A percentile compares a stretch with the other conserved stretches of the same genome.
phyloP scores from a whole-genome alignment of 2,888 invertebrate species.

The Antheraea yamamai region DNA sequence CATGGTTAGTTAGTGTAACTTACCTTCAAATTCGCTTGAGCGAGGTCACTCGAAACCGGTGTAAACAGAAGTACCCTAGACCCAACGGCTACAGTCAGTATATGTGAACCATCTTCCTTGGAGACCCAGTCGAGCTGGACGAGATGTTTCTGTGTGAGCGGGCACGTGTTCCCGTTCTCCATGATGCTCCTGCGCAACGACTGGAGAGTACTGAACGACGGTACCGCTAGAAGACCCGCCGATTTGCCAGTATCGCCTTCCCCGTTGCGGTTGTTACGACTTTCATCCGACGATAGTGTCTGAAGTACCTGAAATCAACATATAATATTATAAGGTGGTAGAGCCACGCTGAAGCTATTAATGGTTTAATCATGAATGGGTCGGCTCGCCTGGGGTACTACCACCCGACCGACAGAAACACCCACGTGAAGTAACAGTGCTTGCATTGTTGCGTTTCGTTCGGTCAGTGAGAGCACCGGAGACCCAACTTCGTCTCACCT shows the following conservation, averaged over 20 bases:
- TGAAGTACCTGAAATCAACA: conserved; percentile 84
- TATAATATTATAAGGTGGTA: neutral
- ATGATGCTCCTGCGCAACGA: conserved; percentile 93
- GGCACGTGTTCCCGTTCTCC: conserved; percentile 95
- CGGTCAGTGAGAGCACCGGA: no score
- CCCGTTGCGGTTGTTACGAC: conserved; percentile 81
- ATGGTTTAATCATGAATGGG: no score
- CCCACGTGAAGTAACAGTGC: no score
- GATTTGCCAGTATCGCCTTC: conserved; percentile 80
- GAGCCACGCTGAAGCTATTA: neutral
- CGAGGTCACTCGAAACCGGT: conserved; percentile 96
- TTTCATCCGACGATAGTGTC: conserved; percentile 90
- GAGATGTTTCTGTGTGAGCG: conserved; percentile 94
- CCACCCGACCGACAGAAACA: no score
- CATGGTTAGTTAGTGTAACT: neutral
- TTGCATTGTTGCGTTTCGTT: no score
- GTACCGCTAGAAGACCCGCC: conserved; percentile 89
- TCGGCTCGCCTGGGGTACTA: no score
- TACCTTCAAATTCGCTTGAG: conserved; percentile 94
- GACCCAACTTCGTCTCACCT: no score
- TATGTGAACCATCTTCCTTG: conserved; percentile 99
- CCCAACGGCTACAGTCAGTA: conserved; percentile 97
- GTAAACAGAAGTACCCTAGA: conserved; percentile 96
- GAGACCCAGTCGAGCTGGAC: conserved; percentile 99
- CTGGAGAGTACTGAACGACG: conserved; percentile 94